Base-by-base conservation (phyloP, 2,888 invertebrate species). In the Eudemis profundana region DNA sequence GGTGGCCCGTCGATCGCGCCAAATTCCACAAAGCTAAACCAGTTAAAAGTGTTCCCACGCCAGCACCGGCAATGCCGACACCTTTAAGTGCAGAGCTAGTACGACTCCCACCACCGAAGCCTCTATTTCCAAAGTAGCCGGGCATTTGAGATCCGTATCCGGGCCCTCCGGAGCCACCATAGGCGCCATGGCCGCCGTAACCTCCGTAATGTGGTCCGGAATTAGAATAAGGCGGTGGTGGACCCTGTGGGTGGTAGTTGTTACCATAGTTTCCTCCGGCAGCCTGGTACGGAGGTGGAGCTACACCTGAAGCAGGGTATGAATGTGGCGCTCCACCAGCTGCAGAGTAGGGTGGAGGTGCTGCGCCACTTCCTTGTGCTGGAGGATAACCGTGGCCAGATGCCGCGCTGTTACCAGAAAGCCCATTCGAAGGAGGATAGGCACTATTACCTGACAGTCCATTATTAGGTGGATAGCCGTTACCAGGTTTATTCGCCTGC, bases 21-120 rank as follows among this genome's bases (percentile, higher is more conserved):
- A 93, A 78, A 78, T 93, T 93, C 92, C 92, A 93, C 23, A 93
- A 77, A 21, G 93, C 92, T 72, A 93, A 81, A 17, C 93, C 93
- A 36, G 93, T 92, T 62, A 93, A 74, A 50, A 93, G 81, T 4
- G 92, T 91, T 40, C 92, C 93, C 38, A 91, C 86, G 42, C 92
- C 92, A 61, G 89, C 92, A 44, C 90, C 91, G 4, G 90, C 92
- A 49, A 91, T 87, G 3, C 92, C 92, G 4, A 91, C 85, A 27
- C 90, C 90, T 51, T 83, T 85, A 1, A 91, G 79, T 15, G 85
- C 83, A 73, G 83, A 87, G 40, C 88, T 75, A 14, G 84, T 72
- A 51, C 87, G 83, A 73, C 87, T 84, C 14, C 89, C 73, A 19
- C 89, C 84, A 38, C 89, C 85, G 62, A 78, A 84, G 23, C 85